These are phyloP conservation scores for Pseudorasbora parva DNA, from an alignment of 2,113 vertebrate species.

Conservation along the genomic window DNA sequence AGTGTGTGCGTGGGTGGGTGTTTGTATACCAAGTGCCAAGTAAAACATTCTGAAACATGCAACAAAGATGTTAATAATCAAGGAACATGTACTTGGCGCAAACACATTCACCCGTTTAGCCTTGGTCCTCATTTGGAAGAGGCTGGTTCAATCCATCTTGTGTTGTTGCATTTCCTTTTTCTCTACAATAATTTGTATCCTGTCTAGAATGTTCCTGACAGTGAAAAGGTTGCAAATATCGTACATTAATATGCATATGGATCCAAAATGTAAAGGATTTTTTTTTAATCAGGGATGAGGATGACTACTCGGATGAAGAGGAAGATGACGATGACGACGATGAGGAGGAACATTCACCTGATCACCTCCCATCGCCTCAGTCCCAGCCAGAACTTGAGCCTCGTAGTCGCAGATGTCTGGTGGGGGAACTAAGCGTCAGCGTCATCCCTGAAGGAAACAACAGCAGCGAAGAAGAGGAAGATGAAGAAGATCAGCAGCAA, in stretches of 20 bases:
- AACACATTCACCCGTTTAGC: too few relatives aligned
- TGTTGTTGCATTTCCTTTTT: too few relatives aligned
- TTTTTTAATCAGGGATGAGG: slow-evolving; percentile 81
- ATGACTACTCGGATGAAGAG: slow-evolving; percentile 89
- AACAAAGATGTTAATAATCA: too few relatives aligned
- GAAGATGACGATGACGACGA: slow-evolving; percentile 85
- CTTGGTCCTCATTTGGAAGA: too few relatives aligned
- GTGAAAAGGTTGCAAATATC: not conserved
- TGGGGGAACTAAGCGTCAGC: slow-evolving; percentile 82
- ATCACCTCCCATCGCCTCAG: slow-evolving; percentile 63
- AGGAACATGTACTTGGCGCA: too few relatives aligned
- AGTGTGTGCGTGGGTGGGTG: too few relatives aligned
- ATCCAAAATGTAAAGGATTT: not conserved
- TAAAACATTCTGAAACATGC: too few relatives aligned
- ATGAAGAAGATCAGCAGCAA: slow-evolving; percentile 72
- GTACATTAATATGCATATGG: not conserved
- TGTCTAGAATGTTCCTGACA: not conserved
- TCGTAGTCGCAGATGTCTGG: slow-evolving; percentile 75
- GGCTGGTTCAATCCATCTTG: too few relatives aligned
- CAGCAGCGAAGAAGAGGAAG: slow-evolving; percentile 83
- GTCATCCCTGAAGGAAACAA: slow-evolving; percentile 81
- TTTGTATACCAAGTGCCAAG: too few relatives aligned
- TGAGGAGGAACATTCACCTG: slow-evolving; percentile 62
- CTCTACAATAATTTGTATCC: too few relatives aligned
- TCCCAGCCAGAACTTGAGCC: slow-evolving; percentile 76